Conservation (phyloP, 2,888 invertebrate species). For the Apamea epomidion region DNA sequence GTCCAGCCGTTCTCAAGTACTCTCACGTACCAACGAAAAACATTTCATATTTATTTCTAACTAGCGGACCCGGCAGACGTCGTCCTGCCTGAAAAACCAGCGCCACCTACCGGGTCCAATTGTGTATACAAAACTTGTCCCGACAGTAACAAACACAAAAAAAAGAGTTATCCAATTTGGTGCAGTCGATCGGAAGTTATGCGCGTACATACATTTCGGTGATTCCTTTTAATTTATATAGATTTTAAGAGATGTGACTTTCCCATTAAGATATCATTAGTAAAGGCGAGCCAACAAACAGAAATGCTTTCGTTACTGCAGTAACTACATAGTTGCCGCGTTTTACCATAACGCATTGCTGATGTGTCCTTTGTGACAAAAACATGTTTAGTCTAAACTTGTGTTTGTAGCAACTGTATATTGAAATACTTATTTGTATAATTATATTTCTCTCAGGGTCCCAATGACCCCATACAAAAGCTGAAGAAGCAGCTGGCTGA, state of each 20-base stretch:
- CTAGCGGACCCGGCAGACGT: too few relatives aligned
- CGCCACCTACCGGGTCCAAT: too few relatives aligned
- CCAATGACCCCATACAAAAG: conserved; percentile 95
- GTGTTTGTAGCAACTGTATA: not conserved
- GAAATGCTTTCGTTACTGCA: not conserved
- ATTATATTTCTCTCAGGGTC: conserved; percentile 88
- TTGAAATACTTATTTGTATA: conserved; percentile 12
- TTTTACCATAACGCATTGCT: not conserved
- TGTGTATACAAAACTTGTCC: too few relatives aligned
- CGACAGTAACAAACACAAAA: too few relatives aligned
- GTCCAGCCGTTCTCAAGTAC: too few relatives aligned
- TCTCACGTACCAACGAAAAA: too few relatives aligned
- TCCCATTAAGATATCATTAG: not conserved
- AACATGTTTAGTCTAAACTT: not conserved
- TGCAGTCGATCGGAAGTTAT: too few relatives aligned
- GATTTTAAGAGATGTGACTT: not conserved
- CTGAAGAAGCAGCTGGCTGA: conserved; percentile 97
- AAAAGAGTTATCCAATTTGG: too few relatives aligned
- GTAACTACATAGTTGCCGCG: not conserved
- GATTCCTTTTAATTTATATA: too few relatives aligned
- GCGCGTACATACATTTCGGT: too few relatives aligned
- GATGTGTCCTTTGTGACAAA: not conserved
- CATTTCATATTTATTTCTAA: not conserved
- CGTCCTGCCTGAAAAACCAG: too few relatives aligned
- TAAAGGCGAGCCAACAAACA: not conserved